Conservation (phyloP, 2,113 vertebrate genomes). For the Bufo gargarizans region DNA sequence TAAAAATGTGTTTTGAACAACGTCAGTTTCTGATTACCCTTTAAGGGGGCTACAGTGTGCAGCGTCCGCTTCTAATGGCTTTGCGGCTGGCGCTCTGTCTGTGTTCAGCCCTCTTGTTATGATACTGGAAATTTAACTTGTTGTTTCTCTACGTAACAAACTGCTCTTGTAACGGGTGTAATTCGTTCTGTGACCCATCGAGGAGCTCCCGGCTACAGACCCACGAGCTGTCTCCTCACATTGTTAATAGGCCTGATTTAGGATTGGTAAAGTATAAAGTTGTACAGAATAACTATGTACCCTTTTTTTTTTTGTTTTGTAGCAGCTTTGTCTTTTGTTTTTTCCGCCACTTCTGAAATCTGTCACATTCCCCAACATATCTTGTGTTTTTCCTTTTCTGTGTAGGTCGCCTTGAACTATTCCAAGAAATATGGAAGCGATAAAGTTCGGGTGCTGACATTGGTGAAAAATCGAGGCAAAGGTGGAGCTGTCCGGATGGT, state of each 20-base stretch:
- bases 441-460: conserved; percentile 88
- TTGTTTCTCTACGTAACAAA: neutral
- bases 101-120: too few relatives aligned
- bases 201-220: neutral
- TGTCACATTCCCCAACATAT: neutral
- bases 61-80: too few relatives aligned
- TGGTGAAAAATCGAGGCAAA: conserved; percentile 91
- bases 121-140: neutral
- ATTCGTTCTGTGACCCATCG: neutral
- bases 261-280: neutral
- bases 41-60: too few relatives aligned
- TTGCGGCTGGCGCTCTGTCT: too few relatives aligned
- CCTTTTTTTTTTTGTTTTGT: neutral
- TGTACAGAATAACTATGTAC: neutral
- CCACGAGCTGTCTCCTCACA: neutral
- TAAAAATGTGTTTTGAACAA: too few relatives aligned
- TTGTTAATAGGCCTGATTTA: neutral
- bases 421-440: conserved; percentile 83
- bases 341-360: neutral
- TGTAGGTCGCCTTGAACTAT: conserved; percentile 87
- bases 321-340: neutral
- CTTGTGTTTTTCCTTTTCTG: conserved; percentile 61
- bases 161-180: neutral
- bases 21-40: too few relatives aligned
- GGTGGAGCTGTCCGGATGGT: conserved; percentile 93